Base-by-base conservation (phyloP, 53 echinoderm and acorn worm species). In the Luidia sarsii region DNA sequence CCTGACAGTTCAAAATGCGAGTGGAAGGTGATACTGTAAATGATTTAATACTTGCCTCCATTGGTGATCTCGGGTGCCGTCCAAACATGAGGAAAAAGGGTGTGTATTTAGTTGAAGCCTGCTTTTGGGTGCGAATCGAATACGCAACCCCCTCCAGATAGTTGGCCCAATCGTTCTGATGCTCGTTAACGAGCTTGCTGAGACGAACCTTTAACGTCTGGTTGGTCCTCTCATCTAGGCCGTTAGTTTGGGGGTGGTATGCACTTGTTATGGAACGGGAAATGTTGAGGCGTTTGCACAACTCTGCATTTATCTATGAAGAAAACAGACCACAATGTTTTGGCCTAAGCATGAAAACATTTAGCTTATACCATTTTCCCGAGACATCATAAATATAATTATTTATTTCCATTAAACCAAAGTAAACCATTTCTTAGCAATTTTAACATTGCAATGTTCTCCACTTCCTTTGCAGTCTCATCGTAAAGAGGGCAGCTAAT, bases 21-120 rank as follows among this genome's bases (percentile, higher is more conserved):
- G n/a, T n/a, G n/a, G n/a, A n/a, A n/a, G n/a, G n/a, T n/a, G n/a
- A n/a, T n/a, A n/a, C n/a, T 30, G n/a, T n/a, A n/a, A n/a, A n/a
- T n/a, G n/a, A n/a, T n/a, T n/a, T n/a, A n/a, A 67, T 23, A 43
- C 39, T 67, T 67, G 43, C 67, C 27, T 67, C 41, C 67, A 67
- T 20, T 9, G 27, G 22, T 67, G 67, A 21, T 39, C 46, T 21
- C 41, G 67, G 39, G 45, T 67, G 39, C 6, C 67, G 39, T 67
- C 67, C 67, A 67, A 67, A 67, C 67, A 67, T 39, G 8, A 67
- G 67, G n/a, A n/a, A n/a, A n/a, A n/a, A n/a, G n/a, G n/a, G n/a
- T n/a, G n/a, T n/a, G n/a, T n/a, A n/a, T n/a, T 67, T 43, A 21
- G 67, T 67, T 39, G 67, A 41, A 3, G 39, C 45, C 41, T 67